Evolutionary conservation across 2,888 invertebrate genomes (phyloP).

Genomic region (Heteromurus nitidus): DNA sequence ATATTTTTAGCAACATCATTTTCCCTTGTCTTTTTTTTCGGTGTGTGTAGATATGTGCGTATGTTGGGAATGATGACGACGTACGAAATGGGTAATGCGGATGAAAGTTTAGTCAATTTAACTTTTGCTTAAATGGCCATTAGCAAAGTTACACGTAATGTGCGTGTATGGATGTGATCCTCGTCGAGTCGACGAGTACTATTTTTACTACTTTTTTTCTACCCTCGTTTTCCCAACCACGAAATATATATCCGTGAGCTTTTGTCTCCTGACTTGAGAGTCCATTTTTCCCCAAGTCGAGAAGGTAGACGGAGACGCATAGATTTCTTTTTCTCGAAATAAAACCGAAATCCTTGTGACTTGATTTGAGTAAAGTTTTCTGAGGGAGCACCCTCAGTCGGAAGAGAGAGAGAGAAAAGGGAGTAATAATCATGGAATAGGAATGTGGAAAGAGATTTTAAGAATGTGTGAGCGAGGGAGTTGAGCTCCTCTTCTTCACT

Average conservation of each 20-base stretch:
- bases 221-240: constrained; percentile 29
- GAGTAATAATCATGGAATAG: neutral
- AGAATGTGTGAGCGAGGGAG: constrained; percentile 30
- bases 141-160: constrained; percentile 51
- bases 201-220: constrained; percentile 13
- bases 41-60: neutral
- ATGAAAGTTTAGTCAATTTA: constrained; percentile 60
- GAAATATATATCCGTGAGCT: neutral
- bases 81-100: constrained; percentile 21
- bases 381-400: no score
- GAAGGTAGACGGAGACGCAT: neutral
- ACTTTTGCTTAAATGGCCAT: constrained; percentile 61
- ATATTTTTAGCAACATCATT: constrained; percentile 55
- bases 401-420: no score
- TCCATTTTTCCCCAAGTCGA: neutral
- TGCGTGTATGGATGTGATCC: neutral
- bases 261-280: neutral
- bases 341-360: neutral
- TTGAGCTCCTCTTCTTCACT: constrained; percentile 9
- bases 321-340: no score
- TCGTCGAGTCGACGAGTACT: no score
- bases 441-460: constrained; percentile 21
- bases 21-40: constrained; percentile 13
- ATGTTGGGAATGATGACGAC: constrained; percentile 5
- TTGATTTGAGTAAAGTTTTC: no score